Percentiles rank a stretch among this genome's conserved stretches.
These are phyloP conservation scores for Eutolmus rufibarbis DNA, from an alignment of 2,888 invertebrate genomes.

Conservation along the genomic window DNA sequence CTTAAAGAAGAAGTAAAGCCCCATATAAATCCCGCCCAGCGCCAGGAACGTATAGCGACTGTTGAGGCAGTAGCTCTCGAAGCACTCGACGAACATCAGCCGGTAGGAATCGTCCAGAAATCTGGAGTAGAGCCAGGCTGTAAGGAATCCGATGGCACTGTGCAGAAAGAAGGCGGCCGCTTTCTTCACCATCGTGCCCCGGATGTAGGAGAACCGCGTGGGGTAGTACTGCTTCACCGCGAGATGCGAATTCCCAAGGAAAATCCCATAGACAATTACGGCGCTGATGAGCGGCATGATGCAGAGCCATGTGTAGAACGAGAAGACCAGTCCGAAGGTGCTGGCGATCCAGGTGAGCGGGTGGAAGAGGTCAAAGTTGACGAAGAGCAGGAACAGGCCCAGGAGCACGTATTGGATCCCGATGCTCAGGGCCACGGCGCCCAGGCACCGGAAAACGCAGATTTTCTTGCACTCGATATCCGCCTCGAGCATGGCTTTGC, in stretches of 20 bases:
- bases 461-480: slow-evolving; percentile 55
- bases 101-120: slow-evolving; percentile 69
- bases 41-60: slow-evolving; percentile 74
- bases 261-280: slow-evolving; percentile 74
- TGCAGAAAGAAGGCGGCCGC: slow-evolving; percentile 65
- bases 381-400: slow-evolving; percentile 65
- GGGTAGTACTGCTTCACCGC: slow-evolving; percentile 68
- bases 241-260: slow-evolving; percentile 75
- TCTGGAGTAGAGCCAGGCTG: slow-evolving; percentile 74
- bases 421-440: slow-evolving; percentile 69
- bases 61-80: slow-evolving; percentile 67
- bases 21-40: slow-evolving; percentile 74
- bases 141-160: slow-evolving; percentile 70
- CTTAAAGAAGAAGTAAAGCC: slow-evolving; percentile 64
- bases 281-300: slow-evolving; percentile 70
- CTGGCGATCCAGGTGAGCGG: slow-evolving; percentile 72
- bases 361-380: slow-evolving; percentile 71
- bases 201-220: slow-evolving; percentile 73
- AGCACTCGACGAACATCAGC: slow-evolving; percentile 65
- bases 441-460: slow-evolving; percentile 56
- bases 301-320: slow-evolving; percentile 69
- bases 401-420: slow-evolving; percentile 66
- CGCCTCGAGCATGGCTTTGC: slow-evolving; percentile 4
- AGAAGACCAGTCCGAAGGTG: slow-evolving; percentile 66
- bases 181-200: slow-evolving; percentile 70